Base-by-base conservation (phyloP, 92 coral and sea anemone species). In the Zoanthus sociatus region DNA sequence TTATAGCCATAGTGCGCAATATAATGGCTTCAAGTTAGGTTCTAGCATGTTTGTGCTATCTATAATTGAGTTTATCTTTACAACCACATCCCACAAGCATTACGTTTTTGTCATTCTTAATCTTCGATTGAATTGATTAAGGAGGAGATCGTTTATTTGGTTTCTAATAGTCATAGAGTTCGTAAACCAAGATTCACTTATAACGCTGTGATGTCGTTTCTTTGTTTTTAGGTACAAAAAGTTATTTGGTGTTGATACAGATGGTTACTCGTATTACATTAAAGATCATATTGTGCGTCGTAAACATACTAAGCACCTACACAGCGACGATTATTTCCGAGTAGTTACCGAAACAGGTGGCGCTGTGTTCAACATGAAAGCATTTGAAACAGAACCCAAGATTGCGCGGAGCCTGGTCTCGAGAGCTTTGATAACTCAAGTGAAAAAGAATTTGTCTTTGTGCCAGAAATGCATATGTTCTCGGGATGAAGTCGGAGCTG, bases 401-500 rank as follows among this genome's bases (percentile, higher is more conserved):
- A 44, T 82, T 77, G 71, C 77, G 31, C 79, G 78, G 20, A 17
- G 63, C 9, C 20, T 8, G n/a, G 69, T 88, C 26, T 78, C 83
- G 45, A 71, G 66, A 51, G 78, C 78, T 67, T 55, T 92, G 9
- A 10, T 20, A 12, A 58, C 21, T 9, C 91, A 77, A 73, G 74
- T 88, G 46, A 3, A 83, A 54, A 70, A 88, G 10, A 90, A 78
- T 77, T 73, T 64, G 9, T 46, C 17, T n/a, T 47, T 12, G 15
- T 90, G 93, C 75, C 51, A 77, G 81, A 55, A 84, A 48, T 92
- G 95, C 60, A 56, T 64, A 0, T 90, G 93, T 58, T 47, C 89
- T 66, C n/a, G 86, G 11, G 86, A 90, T 75, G 90, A 73, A 73
- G 93, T 92, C 20, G 95, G 95, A 77, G 88, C 77, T 26, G 95